A percentile compares a stretch with the other conserved stretches of the same genome.
These are phyloP conservation scores for Dasyornis broadbenti DNA, from an alignment of 2,113 vertebrate genomes.

Conservation along the genomic window DNA sequence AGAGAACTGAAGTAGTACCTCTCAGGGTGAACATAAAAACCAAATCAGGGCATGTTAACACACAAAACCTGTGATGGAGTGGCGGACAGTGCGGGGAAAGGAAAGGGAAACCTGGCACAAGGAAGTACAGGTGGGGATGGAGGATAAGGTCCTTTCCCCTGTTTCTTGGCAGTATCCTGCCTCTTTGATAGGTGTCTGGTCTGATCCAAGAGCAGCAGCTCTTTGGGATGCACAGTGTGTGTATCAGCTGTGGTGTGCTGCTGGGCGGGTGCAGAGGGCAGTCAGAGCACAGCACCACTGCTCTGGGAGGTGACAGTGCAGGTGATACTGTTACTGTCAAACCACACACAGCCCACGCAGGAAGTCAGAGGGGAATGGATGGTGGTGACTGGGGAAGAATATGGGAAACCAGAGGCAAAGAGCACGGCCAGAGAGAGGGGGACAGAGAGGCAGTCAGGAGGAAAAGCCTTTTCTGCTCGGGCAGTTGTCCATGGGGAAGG, in stretches of 20 bases:
- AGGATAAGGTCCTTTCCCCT: background rate
- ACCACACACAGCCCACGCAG: background rate
- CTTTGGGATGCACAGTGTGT: background rate
- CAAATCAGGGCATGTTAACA: rapidly evolving
- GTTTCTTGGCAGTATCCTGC: background rate
- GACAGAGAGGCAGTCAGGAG: background rate
- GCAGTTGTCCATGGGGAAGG: background rate
- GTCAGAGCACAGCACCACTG: background rate
- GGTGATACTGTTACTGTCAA: background rate
- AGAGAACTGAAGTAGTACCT: background rate
- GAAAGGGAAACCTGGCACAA: background rate
- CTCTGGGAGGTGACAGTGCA: rapidly evolving
- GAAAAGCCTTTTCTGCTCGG: background rate
- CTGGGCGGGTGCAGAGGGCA: background rate
- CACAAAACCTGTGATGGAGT: background rate
- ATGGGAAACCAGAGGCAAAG: background rate
- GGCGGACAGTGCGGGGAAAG: background rate
- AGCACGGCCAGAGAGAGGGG: background rate
- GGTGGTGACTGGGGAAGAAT: too few relatives aligned
- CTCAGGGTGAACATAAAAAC: background rate
- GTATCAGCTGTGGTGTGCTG: background rate
- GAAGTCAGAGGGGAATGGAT: background rate
- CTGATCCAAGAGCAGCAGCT: too few relatives aligned
- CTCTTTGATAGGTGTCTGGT: background rate
- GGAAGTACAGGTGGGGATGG: rapidly evolving